Evolutionary conservation across 1,140 invertebrate species (phyloP), one percentile per base, ranked within the genome.

Genomic region (Watersipora subatra): DNA sequence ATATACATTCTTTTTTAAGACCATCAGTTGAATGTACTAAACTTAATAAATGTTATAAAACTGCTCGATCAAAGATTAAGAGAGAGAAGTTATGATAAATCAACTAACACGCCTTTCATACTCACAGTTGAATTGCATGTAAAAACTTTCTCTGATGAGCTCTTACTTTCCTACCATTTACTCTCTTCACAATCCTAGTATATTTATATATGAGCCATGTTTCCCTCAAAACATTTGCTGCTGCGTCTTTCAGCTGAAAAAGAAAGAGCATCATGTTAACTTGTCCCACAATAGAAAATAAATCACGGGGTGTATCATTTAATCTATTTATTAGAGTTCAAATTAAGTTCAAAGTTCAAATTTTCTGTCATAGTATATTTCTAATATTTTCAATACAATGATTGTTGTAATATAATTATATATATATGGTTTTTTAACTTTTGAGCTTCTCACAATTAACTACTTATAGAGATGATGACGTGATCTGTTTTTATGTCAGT

Each of bases 171-270:
- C 90, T 89, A 61, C 91, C 88, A 83, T 97, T 95, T 59, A 99
- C 92, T 77, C 93, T 87, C 34, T 97, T 97, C 71, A 96, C 93
- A 71, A 99, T 85, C 78, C 96, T 89, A 72, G 97, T 98, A 82
- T 99, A 91, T 84, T 99, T 99, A 84, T 99, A 99, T 77, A 99
- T 99, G 73, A 99, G 86, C 97, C 97, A 99, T 66, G 97, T 99
- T 84, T 99, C 97, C 74, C 97, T 85, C 70, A 99, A 84, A 67
- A 99, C 97, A 83, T 99, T 99, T 65, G 97, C 97, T 71, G 97
- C 97, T 70, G 94, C 91, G 83, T 99, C 98, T 88, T 99, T 99
- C 81, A 99, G 84, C 95, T 80, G 69, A 46, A 71, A 70, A 56
- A n/a, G 64, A 20, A 59, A 64, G n/a, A n/a, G n/a, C n/a, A n/a